Evolutionary conservation across 2,888 invertebrate genomes (phyloP).

Genomic region (Carterocephalus palaemon): DNA sequence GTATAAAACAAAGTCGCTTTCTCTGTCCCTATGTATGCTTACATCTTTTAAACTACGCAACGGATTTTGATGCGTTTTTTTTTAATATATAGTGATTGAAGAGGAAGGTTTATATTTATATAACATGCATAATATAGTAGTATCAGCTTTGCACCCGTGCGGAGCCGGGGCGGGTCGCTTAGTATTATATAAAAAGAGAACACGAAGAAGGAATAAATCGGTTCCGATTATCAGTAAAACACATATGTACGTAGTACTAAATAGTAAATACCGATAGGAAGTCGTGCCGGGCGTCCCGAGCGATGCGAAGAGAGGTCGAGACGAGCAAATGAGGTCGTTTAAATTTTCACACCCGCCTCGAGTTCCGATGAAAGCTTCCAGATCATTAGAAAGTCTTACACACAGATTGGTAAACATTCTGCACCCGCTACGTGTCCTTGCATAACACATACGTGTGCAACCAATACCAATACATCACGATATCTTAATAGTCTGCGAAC

Average conservation of each 20-base stretch:
- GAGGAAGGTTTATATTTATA: too few species aligned
- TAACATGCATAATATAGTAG: too few species aligned
- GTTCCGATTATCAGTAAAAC: background rate
- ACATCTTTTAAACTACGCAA: background rate
- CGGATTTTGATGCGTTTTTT: background rate
- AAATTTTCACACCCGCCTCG: conserved; percentile 11
- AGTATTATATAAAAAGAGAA: background rate
- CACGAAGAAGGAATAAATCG: background rate
- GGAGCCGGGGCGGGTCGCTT: too few species aligned
- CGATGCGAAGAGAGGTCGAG: conserved; percentile 7
- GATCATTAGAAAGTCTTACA: conserved; percentile 14
- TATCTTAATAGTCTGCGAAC: conserved; percentile 2
- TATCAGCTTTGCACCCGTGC: too few species aligned
- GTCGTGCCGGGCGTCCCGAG: background rate
- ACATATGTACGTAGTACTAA: background rate
- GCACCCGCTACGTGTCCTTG: background rate
- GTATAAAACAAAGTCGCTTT: too few species aligned
- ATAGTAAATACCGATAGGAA: conserved; percentile 1
- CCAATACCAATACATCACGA: conserved; percentile 6
- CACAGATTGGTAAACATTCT: conserved; percentile 11
- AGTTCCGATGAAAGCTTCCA: conserved; percentile 12
- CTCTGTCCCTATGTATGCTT: too few species aligned
- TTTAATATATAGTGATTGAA: background rate
- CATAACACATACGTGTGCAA: conserved; percentile 10
- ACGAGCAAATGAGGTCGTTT: conserved; percentile 15